These are phyloP conservation scores for Dinomys branickii DNA, from an alignment of 2,113 vertebrate species.

Conservation along the genomic window DNA sequence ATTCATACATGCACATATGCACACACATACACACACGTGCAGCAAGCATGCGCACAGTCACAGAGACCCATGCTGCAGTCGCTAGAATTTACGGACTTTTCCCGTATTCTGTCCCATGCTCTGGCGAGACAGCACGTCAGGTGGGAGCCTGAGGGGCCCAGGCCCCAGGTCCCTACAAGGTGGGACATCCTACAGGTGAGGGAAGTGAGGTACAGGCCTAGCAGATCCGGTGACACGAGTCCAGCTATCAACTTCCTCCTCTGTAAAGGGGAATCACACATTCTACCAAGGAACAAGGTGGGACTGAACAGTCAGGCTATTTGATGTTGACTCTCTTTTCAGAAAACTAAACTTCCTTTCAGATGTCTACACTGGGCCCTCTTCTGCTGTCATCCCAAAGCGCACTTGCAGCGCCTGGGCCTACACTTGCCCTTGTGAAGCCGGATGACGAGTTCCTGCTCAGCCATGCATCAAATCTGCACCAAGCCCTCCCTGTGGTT, in stretches of 20 bases:
- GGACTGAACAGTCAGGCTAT: background rate
- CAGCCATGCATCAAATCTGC: rapidly evolving
- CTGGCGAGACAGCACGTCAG: background rate
- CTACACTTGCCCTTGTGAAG: rapidly evolving
- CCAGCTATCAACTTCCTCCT: background rate
- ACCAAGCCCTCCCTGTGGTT: background rate
- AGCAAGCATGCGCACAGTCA: too few species aligned
- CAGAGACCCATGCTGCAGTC: background rate
- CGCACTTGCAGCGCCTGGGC: too few species aligned
- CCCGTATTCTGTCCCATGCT: background rate
- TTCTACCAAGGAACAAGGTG: rapidly evolving
- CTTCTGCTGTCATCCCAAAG: background rate
- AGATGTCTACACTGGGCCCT: background rate
- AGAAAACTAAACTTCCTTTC: background rate
- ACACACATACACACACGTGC: rapidly evolving
- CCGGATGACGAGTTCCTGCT: background rate
- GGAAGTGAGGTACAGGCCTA: background rate
- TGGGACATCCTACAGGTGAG: background rate
- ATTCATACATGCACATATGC: background rate
- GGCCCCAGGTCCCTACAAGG: background rate
- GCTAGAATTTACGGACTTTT: background rate
- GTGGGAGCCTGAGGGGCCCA: background rate
- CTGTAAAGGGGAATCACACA: background rate
- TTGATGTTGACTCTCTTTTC: background rate
- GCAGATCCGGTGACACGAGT: background rate